Conservation (phyloP, 2,888 invertebrate species). For the Dryocosmus kuriphilus region DNA sequence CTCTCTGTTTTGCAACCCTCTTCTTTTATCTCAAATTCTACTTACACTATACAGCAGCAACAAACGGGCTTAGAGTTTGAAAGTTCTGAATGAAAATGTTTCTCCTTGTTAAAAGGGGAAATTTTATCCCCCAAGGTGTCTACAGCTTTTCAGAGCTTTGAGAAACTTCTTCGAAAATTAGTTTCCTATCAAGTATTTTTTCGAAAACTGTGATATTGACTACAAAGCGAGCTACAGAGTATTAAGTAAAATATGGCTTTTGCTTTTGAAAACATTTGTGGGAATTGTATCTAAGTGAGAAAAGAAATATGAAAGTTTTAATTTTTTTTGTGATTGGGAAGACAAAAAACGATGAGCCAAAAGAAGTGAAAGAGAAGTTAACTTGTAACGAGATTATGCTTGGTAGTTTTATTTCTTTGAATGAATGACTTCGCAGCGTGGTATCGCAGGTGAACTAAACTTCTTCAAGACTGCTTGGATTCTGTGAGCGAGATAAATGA, state of each 20-base stretch:
- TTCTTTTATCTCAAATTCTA: neutral
- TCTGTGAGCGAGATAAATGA: slow-evolving; percentile 35
- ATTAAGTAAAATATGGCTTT: no score
- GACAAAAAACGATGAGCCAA: neutral
- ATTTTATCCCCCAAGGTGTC: neutral
- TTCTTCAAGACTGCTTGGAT: slow-evolving; percentile 30
- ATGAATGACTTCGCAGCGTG: slow-evolving; percentile 4
- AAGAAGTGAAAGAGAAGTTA: neutral
- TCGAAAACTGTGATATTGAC: neutral
- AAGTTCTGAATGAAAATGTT: slow-evolving; percentile 20
- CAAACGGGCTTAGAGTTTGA: neutral
- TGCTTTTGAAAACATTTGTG: no score
- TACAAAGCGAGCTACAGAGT: no score
- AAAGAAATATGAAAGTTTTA: no score
- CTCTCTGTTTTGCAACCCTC: slow-evolving; percentile 6
- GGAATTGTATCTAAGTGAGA: no score
- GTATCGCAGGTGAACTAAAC: slow-evolving; percentile 35
- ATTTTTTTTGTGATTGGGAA: neutral
- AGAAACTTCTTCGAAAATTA: neutral
- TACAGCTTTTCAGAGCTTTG: neutral
- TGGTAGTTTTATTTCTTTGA: slow-evolving; percentile 28
- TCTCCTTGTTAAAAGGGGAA: neutral
- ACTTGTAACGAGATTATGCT: slow-evolving; percentile 24
- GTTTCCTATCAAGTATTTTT: neutral
- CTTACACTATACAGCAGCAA: neutral